These are phyloP conservation scores for Beris morrisii DNA, from an alignment of 2,888 invertebrate genomes.

Conservation along the genomic window DNA sequence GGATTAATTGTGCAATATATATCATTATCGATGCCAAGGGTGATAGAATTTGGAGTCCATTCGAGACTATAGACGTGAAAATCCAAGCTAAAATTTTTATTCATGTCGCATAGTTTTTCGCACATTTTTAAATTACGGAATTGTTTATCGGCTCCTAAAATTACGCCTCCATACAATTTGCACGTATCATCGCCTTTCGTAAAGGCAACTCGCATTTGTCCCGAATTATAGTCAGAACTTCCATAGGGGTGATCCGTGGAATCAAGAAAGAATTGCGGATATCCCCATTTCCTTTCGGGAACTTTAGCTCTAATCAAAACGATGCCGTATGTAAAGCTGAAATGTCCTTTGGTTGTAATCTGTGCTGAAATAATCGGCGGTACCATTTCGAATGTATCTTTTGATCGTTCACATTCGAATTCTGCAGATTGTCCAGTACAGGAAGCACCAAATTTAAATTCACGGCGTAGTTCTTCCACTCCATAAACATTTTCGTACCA, in stretches of 20 bases:
- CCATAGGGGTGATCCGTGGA: conserved; percentile 68
- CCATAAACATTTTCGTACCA: conserved; percentile 36
- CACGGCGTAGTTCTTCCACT: neutral
- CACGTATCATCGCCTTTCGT: conserved; percentile 61
- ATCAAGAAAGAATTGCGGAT: conserved; percentile 71
- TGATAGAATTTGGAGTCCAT: conserved; percentile 60
- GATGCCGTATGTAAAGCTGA: conserved; percentile 70
- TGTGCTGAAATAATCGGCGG: conserved; percentile 70
- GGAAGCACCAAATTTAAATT: conserved; percentile 43
- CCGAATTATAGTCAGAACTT: conserved; percentile 59
- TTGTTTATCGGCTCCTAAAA: conserved; percentile 46
- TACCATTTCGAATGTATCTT: conserved; percentile 55
- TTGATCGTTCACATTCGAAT: conserved; percentile 49
- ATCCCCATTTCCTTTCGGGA: conserved; percentile 74
- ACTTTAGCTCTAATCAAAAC: conserved; percentile 71
- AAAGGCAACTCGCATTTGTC: conserved; percentile 73
- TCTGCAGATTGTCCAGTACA: conserved; percentile 48
- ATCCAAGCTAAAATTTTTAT: conserved; percentile 54
- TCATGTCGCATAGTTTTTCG: conserved; percentile 35
- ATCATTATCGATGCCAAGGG: conserved; percentile 59
- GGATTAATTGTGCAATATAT: conserved; percentile 58
- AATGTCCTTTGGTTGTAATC: conserved; percentile 63
- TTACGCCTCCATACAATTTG: conserved; percentile 46
- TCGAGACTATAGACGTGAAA: conserved; percentile 70
- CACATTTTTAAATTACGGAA: conserved; percentile 47